phyloP scores from a whole-genome alignment of 2,797 vertebrate species.

The Eutrigla gurnardus region DNA sequence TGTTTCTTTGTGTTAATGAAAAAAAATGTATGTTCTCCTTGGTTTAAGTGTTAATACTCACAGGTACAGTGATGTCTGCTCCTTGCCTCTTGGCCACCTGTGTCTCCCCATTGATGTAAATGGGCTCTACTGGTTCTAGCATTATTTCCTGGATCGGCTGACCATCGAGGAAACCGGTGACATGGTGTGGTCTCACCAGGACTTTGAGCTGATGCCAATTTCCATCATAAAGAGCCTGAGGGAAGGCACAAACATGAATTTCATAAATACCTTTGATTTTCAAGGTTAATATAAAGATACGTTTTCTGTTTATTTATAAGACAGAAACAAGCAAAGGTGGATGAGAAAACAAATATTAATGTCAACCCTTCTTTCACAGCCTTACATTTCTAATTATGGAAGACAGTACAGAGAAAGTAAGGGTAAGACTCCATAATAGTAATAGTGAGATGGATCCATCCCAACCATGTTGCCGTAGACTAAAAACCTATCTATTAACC shows the following conservation, averaged over 20 bases:
- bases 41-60: slow-evolving; percentile 63
- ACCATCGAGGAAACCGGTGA: slow-evolving; percentile 83
- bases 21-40: not conserved
- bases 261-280: not conserved
- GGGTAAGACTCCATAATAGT: no score
- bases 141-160: slow-evolving; percentile 63
- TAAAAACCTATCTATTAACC: no score
- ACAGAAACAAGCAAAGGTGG: slow-evolving; percentile 11
- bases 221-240: slow-evolving; percentile 84
- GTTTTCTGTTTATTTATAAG: not conserved
- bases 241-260: not conserved
- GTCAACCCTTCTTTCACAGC: slow-evolving; percentile 32
- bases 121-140: slow-evolving; percentile 79
- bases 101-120: slow-evolving; percentile 87
- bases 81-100: slow-evolving; percentile 83
- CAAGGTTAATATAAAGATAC: slow-evolving; percentile 1
- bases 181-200: slow-evolving; percentile 74
- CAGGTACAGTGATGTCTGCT: slow-evolving; percentile 76
- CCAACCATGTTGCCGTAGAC: no score
- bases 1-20: no score
- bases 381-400: slow-evolving; percentile 1
- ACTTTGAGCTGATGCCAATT: slow-evolving; percentile 89
- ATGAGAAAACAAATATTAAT: slow-evolving; percentile 35
- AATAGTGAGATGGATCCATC: no score
- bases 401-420: no score